Evolutionary conservation across 2,113 vertebrate genomes (phyloP).

Genomic region (Climacteris rufus): DNA sequence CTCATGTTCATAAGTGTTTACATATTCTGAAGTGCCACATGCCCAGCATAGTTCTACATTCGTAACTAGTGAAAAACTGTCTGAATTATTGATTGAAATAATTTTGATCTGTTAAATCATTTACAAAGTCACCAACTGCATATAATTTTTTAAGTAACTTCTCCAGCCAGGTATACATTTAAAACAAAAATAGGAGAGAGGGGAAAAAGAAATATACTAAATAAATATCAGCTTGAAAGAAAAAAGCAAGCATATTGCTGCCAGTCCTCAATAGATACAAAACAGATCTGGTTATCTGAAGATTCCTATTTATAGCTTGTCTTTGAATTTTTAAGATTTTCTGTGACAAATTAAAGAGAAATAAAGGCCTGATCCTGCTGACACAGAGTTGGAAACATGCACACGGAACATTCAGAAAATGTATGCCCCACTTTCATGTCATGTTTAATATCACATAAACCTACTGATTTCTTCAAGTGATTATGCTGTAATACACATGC

Average conservation of each 20-base stretch:
- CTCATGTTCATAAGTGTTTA: background rate
- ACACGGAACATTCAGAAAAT: background rate
- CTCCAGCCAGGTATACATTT: background rate
- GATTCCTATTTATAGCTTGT: conserved; percentile 17
- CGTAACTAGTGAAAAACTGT: background rate
- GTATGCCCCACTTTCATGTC: background rate
- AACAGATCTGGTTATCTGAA: background rate
- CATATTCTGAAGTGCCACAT: background rate
- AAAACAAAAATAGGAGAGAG: background rate
- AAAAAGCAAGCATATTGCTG: background rate
- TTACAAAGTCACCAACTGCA: background rate
- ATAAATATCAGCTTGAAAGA: background rate
- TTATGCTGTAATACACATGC: background rate
- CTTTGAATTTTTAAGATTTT: background rate
- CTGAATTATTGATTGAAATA: background rate
- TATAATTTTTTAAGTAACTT: background rate
- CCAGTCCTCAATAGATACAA: background rate
- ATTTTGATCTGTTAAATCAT: background rate
- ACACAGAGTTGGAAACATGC: background rate
- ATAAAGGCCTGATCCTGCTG: background rate
- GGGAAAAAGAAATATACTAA: background rate
- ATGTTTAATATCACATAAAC: background rate
- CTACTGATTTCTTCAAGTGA: background rate
- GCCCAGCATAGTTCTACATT: background rate
- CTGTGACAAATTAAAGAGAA: background rate